Evolutionary conservation across 2,888 invertebrate genomes (phyloP).

Genomic region (Archips xylosteana): DNA sequence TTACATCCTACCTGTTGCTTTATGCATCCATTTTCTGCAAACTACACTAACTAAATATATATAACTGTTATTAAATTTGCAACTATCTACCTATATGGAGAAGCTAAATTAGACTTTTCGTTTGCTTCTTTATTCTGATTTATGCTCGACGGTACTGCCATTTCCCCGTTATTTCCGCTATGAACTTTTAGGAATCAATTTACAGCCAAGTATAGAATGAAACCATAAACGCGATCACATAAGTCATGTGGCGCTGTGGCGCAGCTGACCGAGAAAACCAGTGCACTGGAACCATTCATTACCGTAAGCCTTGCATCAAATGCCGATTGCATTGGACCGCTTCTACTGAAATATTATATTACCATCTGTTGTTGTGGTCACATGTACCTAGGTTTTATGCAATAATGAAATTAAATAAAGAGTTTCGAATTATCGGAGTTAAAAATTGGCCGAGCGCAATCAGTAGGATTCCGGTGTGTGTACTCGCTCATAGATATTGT

Average conservation of each 20-base stretch:
- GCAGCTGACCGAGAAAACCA: constrained; percentile 38
- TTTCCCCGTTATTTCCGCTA: background rate
- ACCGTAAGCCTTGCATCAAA: constrained; percentile 28
- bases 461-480: too few relatives aligned
- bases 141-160: background rate
- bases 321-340: constrained; percentile 9
- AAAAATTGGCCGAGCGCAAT: too few relatives aligned
- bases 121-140: background rate
- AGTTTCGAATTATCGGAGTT: too few relatives aligned
- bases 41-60: too few relatives aligned
- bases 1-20: too few relatives aligned
- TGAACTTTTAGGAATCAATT: background rate
- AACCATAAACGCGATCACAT: constrained; percentile 27
- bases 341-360: constrained; percentile 20
- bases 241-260: constrained; percentile 35
- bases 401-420: background rate
- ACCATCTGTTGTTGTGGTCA: background rate
- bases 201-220: constrained; percentile 4
- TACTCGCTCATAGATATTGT: too few relatives aligned
- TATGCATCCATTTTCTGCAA: too few relatives aligned
- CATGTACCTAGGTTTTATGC: background rate
- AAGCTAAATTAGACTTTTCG: background rate
- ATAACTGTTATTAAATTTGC: too few relatives aligned
- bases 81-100: too few relatives aligned
- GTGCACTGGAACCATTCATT: constrained; percentile 38